Evolutionary conservation across 2,113 vertebrate species (phyloP).

Genomic region (Microcebus griseorufus): DNA sequence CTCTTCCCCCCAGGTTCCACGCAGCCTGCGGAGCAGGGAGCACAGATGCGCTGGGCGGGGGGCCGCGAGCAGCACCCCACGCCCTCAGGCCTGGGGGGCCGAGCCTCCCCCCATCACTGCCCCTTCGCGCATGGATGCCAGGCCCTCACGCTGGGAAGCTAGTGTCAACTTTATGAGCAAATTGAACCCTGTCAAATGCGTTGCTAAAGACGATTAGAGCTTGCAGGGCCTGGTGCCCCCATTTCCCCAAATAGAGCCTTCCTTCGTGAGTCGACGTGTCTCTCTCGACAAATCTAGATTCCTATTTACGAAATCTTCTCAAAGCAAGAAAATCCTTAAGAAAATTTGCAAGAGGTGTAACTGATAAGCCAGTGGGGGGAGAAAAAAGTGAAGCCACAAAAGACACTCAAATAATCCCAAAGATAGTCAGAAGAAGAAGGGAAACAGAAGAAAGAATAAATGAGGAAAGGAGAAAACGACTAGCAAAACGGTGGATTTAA

Average conservation of each 20-base stretch:
- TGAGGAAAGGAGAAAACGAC: not conserved
- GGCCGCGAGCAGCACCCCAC: rapidly evolving
- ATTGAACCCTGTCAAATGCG: not conserved
- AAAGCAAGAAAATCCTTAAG: not conserved
- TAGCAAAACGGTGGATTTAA: not conserved
- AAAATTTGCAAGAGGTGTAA: not conserved
- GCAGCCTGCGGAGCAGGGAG: rapidly evolving
- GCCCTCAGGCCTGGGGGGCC: not conserved
- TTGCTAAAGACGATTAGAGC: not conserved
- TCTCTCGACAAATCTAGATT: not conserved
- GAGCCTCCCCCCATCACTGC: rapidly evolving
- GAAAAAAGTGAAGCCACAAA: not conserved
- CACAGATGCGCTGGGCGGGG: rapidly evolving
- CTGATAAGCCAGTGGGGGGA: not conserved
- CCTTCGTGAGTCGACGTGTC: not conserved
- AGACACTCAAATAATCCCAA: not conserved
- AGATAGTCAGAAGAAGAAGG: not conserved
- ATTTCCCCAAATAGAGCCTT: not conserved
- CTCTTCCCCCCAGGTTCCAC: rapidly evolving
- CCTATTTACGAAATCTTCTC: not conserved
- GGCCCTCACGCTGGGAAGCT: rapidly evolving
- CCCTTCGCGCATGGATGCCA: too few species aligned
- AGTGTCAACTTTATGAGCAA: not conserved
- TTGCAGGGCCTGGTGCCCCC: not conserved
- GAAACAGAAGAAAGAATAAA: not conserved